Evolutionary conservation across 2,888 invertebrate species (phyloP).

Genomic region (Zygothrica quintamaculata): DNA sequence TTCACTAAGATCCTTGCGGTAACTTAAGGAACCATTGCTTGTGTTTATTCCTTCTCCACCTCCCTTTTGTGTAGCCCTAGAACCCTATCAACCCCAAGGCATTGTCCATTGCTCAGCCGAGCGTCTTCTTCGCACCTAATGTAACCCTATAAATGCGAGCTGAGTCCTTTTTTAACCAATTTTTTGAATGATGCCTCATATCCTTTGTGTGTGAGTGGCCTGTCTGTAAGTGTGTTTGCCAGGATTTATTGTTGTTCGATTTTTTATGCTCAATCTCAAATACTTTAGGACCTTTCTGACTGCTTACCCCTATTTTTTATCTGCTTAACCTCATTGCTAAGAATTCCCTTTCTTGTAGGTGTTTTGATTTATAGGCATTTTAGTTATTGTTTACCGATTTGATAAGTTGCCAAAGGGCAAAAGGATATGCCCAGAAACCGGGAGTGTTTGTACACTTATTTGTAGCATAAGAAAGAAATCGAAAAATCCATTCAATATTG

Average conservation of each 20-base stretch:
- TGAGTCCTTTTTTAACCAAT: conserved; percentile 50
- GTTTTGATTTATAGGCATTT: conserved; percentile 73
- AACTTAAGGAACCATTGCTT: conserved; percentile 53
- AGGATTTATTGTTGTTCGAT: conserved; percentile 70
- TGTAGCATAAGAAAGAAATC: no score
- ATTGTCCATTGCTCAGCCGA: conserved; percentile 23
- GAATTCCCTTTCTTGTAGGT: conserved; percentile 60
- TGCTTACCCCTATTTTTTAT: conserved; percentile 46
- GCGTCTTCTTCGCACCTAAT: conserved; percentile 54
- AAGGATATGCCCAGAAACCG: conserved; percentile 51
- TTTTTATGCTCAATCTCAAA: conserved; percentile 65
- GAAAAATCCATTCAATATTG: conserved; percentile 36
- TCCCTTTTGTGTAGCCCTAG: conserved; percentile 16
- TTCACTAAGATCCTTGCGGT: conserved; percentile 48
- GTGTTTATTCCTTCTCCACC: conserved; percentile 32
- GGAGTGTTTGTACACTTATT: conserved; percentile 37
- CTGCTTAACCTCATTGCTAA: conserved; percentile 58
- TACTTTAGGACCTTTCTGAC: conserved; percentile 25
- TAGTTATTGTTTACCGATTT: conserved; percentile 65
- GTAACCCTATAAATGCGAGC: conserved; percentile 60
- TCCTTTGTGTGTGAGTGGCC: conserved; percentile 29
- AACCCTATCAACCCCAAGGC: conserved; percentile 4
- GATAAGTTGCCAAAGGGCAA: conserved; percentile 56
- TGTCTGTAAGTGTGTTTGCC: conserved; percentile 50
- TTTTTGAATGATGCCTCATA: conserved; percentile 64